Percentiles rank a stretch among this genome's conserved stretches.
Evolutionary conservation across 2,888 invertebrate species (phyloP).

Genomic region (Agrochola lychnidis): DNA sequence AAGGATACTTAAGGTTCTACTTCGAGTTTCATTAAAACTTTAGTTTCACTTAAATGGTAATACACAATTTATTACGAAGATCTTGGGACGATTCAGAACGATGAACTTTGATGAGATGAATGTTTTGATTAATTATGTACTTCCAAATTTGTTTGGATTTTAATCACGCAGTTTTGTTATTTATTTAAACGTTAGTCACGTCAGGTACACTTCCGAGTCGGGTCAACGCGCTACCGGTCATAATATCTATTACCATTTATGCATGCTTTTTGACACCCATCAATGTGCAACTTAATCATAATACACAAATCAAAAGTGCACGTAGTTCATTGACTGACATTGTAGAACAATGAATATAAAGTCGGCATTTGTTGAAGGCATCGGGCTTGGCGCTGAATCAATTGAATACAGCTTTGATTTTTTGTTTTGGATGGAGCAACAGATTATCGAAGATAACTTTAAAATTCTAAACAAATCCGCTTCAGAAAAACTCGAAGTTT

Average conservation of each 20-base stretch:
- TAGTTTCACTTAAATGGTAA: slow-evolving; percentile 10
- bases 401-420: neutral
- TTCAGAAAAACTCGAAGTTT: neutral
- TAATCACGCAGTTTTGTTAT: slow-evolving; percentile 63
- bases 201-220: slow-evolving; percentile 60
- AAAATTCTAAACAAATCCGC: neutral
- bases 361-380: neutral
- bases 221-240: slow-evolving; percentile 74
- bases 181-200: slow-evolving; percentile 64
- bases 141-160: slow-evolving; percentile 69
- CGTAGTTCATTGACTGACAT: slow-evolving; percentile 33
- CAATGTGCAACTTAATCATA: slow-evolving; percentile 57
- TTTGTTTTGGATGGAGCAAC: neutral
- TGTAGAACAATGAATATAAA: slow-evolving; percentile 10
- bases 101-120: slow-evolving; percentile 64
- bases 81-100: slow-evolving; percentile 28
- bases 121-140: slow-evolving; percentile 69
- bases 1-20: neutral
- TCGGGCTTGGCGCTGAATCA: neutral
- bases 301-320: slow-evolving; percentile 56
- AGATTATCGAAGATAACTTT: neutral
- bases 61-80: slow-evolving; percentile 16
- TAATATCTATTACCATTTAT: slow-evolving; percentile 60
- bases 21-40: neutral
- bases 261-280: slow-evolving; percentile 68